These are phyloP conservation scores for Sebastes miniatus DNA, from an alignment of 2,797 vertebrate genomes.

Conservation along the genomic window DNA sequence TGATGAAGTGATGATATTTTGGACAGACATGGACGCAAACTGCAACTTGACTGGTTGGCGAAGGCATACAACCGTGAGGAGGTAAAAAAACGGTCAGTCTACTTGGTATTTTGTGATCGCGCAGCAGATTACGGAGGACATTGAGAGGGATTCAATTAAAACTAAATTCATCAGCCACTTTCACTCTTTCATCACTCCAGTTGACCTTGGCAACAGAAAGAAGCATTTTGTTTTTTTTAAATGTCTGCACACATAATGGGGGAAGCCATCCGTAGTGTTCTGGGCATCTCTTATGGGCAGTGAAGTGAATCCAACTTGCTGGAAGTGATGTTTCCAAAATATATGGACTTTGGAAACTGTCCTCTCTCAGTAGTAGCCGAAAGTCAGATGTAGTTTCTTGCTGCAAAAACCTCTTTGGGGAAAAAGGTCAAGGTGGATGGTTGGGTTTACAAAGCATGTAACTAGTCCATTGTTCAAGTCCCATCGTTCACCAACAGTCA, in stretches of 20 bases:
- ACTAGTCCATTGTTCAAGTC: not conserved
- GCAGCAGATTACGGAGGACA: not conserved
- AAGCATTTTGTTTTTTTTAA: not conserved
- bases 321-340: not conserved
- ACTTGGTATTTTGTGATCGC: not conserved
- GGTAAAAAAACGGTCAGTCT: not conserved
- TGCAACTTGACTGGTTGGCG: not conserved
- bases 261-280: not conserved
- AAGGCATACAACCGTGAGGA: not conserved
- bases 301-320: not conserved
- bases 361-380: not conserved
- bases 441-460: not conserved
- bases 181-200: not conserved
- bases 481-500: not conserved
- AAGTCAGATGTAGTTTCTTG: not conserved
- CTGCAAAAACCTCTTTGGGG: not conserved
- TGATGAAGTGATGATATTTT: not conserved
- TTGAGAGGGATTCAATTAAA: not conserved
- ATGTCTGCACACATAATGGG: not conserved
- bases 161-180: not conserved
- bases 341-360: not conserved
- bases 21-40: not conserved
- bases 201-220: not conserved
- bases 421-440: constrained; percentile 8
- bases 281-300: not conserved